A percentile compares a stretch with the other conserved stretches of the same genome.
Conservation (phyloP, 2,888 invertebrate species). For the Watsonalla binaria region DNA sequence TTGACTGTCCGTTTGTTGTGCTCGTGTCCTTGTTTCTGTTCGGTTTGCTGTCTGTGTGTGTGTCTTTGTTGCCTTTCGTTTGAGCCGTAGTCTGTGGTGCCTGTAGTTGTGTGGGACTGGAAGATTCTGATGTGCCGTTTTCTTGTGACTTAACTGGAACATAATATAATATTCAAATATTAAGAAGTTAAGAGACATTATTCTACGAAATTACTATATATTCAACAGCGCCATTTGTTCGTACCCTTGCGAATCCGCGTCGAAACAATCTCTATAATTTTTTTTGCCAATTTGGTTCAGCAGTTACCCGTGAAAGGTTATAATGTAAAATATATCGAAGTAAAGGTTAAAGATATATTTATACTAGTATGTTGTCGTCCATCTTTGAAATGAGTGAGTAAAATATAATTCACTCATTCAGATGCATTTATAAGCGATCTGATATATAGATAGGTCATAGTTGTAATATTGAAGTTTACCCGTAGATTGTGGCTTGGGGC, state of each 20-base stretch:
- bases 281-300: too few relatives aligned
- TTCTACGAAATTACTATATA: too few relatives aligned
- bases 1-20: constrained; percentile 65
- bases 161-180: constrained; percentile 6
- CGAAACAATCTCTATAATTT: too few relatives aligned
- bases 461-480: constrained; percentile 25
- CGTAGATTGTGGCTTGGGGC: constrained; percentile 59
- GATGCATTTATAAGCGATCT: not conserved
- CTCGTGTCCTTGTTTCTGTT: constrained; percentile 62
- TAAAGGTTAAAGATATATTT: too few relatives aligned
- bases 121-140: constrained; percentile 73
- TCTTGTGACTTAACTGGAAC: constrained; percentile 72
- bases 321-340: too few relatives aligned
- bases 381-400: too few relatives aligned
- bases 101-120: constrained; percentile 63
- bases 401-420: too few relatives aligned
- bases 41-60: constrained; percentile 59
- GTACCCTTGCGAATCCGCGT: too few relatives aligned
- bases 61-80: constrained; percentile 67
- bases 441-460: not conserved
- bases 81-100: constrained; percentile 53
- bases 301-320: too few relatives aligned
- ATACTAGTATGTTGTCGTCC: too few relatives aligned
- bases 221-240: too few relatives aligned
- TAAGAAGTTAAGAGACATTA: not conserved